These are phyloP conservation scores for Tinamus guttatus DNA, from an alignment of 2,113 vertebrate species.

Conservation along the genomic window DNA sequence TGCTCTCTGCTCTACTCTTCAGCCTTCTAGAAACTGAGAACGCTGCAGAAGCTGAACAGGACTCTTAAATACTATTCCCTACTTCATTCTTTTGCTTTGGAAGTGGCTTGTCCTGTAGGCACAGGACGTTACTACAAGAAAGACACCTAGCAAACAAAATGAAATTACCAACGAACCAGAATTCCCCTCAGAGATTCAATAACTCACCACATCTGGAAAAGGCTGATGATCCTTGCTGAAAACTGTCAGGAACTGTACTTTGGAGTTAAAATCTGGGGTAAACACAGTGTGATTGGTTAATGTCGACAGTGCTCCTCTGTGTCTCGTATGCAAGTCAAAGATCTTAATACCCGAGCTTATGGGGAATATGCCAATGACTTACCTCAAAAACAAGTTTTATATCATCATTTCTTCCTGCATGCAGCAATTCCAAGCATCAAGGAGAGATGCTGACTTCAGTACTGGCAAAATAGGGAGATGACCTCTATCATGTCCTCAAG, in stretches of 20 bases:
- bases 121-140: neutral
- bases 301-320: neutral
- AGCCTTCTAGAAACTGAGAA: neutral
- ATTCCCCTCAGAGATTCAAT: neutral
- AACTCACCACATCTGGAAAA: constrained; percentile 69
- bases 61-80: neutral
- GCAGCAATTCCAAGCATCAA: neutral
- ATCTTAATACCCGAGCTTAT: neutral
- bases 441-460: neutral
- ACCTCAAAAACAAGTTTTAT: neutral
- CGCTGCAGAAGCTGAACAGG: neutral
- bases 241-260: constrained; percentile 49
- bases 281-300: neutral
- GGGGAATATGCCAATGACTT: neutral
- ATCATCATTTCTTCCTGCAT: neutral
- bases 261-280: neutral
- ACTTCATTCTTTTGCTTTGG: neutral
- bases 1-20: neutral
- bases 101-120: neutral
- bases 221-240: constrained; percentile 16
- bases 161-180: neutral
- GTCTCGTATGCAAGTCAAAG: neutral
- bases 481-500: neutral
- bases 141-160: neutral
- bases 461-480: neutral